Percentiles rank a stretch among this genome's conserved stretches.
These are phyloP conservation scores for Tretioscincus oriximinensis DNA, from an alignment of 2,113 vertebrate genomes.

Conservation along the genomic window DNA sequence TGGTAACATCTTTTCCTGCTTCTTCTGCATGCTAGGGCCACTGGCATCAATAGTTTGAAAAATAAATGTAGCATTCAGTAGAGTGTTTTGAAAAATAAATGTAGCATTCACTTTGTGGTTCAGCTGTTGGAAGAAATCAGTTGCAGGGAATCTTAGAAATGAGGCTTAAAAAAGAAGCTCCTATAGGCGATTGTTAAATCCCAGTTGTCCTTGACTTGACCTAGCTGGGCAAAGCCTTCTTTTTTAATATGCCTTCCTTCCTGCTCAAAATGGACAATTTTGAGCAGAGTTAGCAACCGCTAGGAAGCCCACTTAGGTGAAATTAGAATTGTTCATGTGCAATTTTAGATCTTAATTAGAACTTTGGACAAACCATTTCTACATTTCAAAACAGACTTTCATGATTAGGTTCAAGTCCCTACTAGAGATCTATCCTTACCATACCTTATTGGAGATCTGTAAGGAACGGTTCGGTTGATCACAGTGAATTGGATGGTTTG, in stretches of 20 bases:
- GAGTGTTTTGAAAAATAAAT: not conserved
- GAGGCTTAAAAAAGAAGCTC: not conserved
- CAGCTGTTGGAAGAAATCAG: not conserved
- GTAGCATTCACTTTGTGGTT: not conserved
- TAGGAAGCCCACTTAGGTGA: too few relatives aligned
- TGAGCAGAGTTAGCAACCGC: not conserved
- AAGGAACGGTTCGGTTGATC: too few relatives aligned
- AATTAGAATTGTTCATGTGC: too few relatives aligned
- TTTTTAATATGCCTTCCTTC: not conserved
- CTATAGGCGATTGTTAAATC: not conserved
- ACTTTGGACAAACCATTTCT: not conserved
- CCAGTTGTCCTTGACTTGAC: not conserved
- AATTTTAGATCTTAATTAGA: too few relatives aligned
- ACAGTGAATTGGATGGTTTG: too few relatives aligned
- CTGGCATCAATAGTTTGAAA: not conserved
- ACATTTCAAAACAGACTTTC: not conserved
- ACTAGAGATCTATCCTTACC: too few relatives aligned
- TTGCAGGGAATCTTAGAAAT: not conserved
- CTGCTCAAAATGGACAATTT: not conserved
- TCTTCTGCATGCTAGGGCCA: not conserved
- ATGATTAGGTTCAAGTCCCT: too few relatives aligned
- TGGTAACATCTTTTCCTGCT: not conserved
- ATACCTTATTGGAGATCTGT: too few relatives aligned
- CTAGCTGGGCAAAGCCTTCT: not conserved
- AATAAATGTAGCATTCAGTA: not conserved